Evolutionary conservation across 2,888 invertebrate species (phyloP).

Genomic region (Helobdella robusta): DNA sequence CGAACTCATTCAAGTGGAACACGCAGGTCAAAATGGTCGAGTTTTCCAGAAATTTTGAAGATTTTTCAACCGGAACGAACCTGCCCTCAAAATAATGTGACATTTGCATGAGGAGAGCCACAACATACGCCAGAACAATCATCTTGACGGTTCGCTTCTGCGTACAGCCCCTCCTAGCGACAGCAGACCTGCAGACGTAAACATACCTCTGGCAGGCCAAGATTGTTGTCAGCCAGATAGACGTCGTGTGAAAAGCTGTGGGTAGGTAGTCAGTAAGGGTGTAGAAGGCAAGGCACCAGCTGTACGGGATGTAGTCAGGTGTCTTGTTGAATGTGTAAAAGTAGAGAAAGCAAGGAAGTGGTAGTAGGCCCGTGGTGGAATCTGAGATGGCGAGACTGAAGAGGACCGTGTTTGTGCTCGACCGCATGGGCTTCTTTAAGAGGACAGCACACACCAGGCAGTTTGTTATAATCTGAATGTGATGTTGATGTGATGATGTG

Average conservation of each 20-base stretch:
- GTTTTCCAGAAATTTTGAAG: slow-evolving; percentile 47
- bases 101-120: slow-evolving; percentile 54
- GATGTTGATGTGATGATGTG: too few relatives aligned
- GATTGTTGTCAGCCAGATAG: slow-evolving; percentile 31
- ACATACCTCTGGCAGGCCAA: slow-evolving; percentile 68
- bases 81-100: slow-evolving; percentile 20
- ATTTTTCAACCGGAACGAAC: slow-evolving; percentile 50
- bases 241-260: slow-evolving; percentile 38
- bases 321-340: slow-evolving; percentile 84
- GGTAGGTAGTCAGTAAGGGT: slow-evolving; percentile 42
- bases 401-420: slow-evolving; percentile 78
- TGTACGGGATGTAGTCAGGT: slow-evolving; percentile 66
- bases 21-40: neutral
- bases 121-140: slow-evolving; percentile 63
- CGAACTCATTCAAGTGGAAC: neutral
- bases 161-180: slow-evolving; percentile 67
- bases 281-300: slow-evolving; percentile 66
- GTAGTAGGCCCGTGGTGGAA: slow-evolving; percentile 65
- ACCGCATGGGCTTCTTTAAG: slow-evolving; percentile 68
- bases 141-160: slow-evolving; percentile 61
- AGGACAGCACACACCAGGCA: slow-evolving; percentile 80
- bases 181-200: slow-evolving; percentile 83
- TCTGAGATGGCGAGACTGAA: slow-evolving; percentile 93
- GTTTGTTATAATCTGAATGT: slow-evolving; percentile 79
- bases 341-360: slow-evolving; percentile 65